Conservation (phyloP, 2,888 invertebrate species). For the Macrosiphum euphorbiae region DNA sequence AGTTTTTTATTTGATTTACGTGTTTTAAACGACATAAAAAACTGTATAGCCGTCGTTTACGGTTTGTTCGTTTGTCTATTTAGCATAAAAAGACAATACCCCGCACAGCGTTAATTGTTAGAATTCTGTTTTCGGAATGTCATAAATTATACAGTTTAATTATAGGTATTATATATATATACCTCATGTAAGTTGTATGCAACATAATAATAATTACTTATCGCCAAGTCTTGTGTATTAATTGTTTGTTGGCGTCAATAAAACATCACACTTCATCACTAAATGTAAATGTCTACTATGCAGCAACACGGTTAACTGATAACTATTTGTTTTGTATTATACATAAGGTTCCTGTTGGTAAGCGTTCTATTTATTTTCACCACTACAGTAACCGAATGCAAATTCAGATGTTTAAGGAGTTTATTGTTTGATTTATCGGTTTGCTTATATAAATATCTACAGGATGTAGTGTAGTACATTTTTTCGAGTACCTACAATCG, state of each 20-base stretch:
- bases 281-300: not conserved
- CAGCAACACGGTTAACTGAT: not conserved
- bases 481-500: not conserved
- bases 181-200: not conserved
- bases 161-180: not conserved
- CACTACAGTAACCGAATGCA: not conserved
- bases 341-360: not conserved
- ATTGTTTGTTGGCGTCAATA: not conserved
- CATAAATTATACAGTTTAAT: not conserved
- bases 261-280: not conserved
- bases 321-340: not conserved
- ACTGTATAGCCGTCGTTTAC: not conserved
- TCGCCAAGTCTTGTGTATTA: not conserved
- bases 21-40: not conserved
- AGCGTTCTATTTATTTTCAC: not conserved
- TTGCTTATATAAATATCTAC: not conserved
- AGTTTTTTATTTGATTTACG: not conserved
- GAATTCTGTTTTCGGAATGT: not conserved
- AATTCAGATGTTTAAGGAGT: not conserved
- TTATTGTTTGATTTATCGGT: not conserved
- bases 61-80: not conserved
- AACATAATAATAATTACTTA: not conserved
- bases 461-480: not conserved
- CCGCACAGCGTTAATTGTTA: not conserved
- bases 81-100: not conserved